phyloP scores from a whole-genome alignment of 2,797 vertebrate species.

The Danionella dracula region DNA sequence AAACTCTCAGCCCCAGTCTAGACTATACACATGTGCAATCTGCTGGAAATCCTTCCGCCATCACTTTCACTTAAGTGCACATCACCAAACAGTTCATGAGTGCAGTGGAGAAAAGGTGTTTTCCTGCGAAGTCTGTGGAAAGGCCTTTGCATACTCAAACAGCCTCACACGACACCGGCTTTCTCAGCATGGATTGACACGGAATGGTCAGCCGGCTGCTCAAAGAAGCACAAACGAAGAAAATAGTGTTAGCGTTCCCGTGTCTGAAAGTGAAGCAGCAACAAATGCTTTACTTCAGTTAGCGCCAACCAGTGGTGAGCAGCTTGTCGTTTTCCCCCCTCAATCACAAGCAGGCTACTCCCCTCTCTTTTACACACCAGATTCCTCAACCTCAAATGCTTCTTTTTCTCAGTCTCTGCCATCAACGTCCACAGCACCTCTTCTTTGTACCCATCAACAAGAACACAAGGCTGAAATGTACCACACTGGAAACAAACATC shows the following conservation, averaged over 20 bases:
- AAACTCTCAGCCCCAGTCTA: slow-evolving; percentile 64
- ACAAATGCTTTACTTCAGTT: slow-evolving; percentile 77
- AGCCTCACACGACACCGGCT: slow-evolving; percentile 88
- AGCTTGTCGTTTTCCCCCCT: slow-evolving; percentile 64
- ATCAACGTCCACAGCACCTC: slow-evolving; percentile 73
- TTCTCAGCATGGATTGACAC: slow-evolving; percentile 77
- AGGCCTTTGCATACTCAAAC: slow-evolving; percentile 87
- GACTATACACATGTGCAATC: slow-evolving; percentile 83
- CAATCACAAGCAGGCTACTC: slow-evolving; percentile 70
- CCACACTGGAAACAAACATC: slow-evolving; percentile 63
- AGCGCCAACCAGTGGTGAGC: slow-evolving; percentile 65
- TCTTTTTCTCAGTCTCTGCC: slow-evolving; percentile 73
- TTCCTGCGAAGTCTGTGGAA: slow-evolving; percentile 85
- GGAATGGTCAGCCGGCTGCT: slow-evolving; percentile 60
- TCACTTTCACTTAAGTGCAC: slow-evolving; percentile 82
- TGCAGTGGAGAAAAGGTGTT: slow-evolving; percentile 83
- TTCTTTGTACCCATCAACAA: slow-evolving; percentile 69
- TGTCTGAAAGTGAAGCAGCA: slow-evolving; percentile 75
- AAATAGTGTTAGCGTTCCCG: slow-evolving; percentile 61
- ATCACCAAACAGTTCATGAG: slow-evolving; percentile 87
- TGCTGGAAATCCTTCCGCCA: slow-evolving; percentile 93
- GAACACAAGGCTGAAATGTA: slow-evolving; percentile 77
- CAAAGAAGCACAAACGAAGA: slow-evolving; percentile 69
- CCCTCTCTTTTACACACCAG: slow-evolving; percentile 69
- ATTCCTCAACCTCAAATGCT: slow-evolving; percentile 64